Conservation (phyloP, 2,113 vertebrate genomes). For the Perca flavescens region DNA sequence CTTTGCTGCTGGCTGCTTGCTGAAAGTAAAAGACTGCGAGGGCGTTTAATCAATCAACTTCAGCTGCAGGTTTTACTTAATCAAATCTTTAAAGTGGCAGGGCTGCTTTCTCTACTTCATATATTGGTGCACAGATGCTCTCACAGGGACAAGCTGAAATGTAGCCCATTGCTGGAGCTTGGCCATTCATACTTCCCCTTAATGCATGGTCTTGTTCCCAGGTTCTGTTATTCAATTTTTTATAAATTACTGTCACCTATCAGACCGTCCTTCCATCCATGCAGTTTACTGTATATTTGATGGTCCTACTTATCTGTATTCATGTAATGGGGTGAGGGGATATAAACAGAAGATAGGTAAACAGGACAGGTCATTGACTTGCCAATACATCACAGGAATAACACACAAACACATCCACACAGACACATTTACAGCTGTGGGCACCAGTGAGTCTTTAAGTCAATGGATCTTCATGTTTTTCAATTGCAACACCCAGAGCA, state of each 20-base stretch:
- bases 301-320: slow-evolving; percentile 5
- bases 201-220: slow-evolving; percentile 4
- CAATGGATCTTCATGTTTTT: neutral
- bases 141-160: slow-evolving; percentile 45
- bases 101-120: slow-evolving; percentile 41
- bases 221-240: neutral
- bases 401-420: neutral
- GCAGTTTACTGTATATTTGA: neutral
- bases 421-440: neutral
- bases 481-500: neutral
- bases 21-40: slow-evolving; percentile 27
- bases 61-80: slow-evolving; percentile 72
- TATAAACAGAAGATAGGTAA: neutral
- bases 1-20: slow-evolving; percentile 36
- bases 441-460: neutral
- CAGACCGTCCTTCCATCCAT: neutral
- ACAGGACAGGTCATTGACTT: neutral
- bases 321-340: too few relatives aligned
- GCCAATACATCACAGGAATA: neutral
- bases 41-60: slow-evolving; percentile 76
- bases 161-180: slow-evolving; percentile 22
- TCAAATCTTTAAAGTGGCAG: slow-evolving; percentile 73
- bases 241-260: neutral
- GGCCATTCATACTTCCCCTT: slow-evolving; percentile 3
- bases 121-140: slow-evolving; percentile 32